Percentiles rank a stretch among this genome's conserved stretches.
Conservation (phyloP, 2,113 vertebrate species). For the Martes martes region DNA sequence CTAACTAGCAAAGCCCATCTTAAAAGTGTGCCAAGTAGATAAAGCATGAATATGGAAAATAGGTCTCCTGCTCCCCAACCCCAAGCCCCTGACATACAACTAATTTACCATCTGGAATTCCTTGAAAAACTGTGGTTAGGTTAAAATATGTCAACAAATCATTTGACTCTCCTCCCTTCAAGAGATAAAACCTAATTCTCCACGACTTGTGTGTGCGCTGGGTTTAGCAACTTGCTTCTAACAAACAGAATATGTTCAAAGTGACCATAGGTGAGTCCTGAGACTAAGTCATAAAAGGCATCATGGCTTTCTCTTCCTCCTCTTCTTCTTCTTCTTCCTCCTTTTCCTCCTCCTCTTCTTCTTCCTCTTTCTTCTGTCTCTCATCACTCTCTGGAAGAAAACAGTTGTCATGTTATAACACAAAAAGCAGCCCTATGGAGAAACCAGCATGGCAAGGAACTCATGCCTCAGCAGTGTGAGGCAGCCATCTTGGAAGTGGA, state of each 20-base stretch:
- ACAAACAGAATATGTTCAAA: background rate
- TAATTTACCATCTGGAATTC: background rate
- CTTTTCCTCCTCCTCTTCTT: background rate
- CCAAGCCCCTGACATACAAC: no score
- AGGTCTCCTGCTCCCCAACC: background rate
- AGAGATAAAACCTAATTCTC: background rate
- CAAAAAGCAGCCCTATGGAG: background rate
- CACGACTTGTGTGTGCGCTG: background rate
- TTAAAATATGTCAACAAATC: background rate
- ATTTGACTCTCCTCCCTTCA: background rate
- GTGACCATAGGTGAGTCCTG: background rate
- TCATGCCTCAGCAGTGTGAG: background rate
- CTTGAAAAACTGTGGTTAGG: background rate
- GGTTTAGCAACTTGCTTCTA: background rate
- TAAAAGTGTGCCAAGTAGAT: background rate
- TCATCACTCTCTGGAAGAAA: background rate
- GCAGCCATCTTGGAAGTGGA: background rate
- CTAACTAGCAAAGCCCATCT: background rate
- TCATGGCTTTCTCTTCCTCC: background rate
- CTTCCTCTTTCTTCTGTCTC: background rate
- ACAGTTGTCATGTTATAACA: background rate
- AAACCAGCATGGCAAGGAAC: background rate
- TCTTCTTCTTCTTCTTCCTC: background rate
- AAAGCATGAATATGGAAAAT: background rate
- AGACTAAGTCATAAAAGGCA: background rate